phyloP scores from a whole-genome alignment of 1,140 invertebrate genomes.

The Anagrus nilaparvatae region DNA sequence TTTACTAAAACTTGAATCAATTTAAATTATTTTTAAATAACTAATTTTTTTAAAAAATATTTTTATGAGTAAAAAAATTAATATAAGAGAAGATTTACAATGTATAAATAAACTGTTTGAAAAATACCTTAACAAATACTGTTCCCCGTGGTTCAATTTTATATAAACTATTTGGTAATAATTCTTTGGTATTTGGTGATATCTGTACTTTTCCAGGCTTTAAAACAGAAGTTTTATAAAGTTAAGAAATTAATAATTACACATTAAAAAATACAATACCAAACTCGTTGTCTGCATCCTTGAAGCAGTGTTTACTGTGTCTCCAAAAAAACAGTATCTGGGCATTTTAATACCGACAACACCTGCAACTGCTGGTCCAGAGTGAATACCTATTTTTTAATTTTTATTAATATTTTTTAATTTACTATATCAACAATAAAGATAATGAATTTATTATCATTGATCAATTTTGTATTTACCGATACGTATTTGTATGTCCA shows the following conservation, averaged over 20 bases:
- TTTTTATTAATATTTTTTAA: constrained; percentile 1
- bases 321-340: constrained; percentile 73
- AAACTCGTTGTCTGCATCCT: constrained; percentile 72
- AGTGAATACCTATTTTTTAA: constrained; percentile 48
- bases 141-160: constrained; percentile 52
- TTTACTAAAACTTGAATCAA: too few relatives aligned
- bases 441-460: background rate
- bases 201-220: constrained; percentile 68
- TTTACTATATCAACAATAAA: background rate
- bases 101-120: too few relatives aligned
- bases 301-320: constrained; percentile 79
- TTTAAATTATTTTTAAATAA: too few relatives aligned
- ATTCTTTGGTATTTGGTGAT: constrained; percentile 51
- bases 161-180: constrained; percentile 53
- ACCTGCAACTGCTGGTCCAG: constrained; percentile 71
- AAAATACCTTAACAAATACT: constrained; percentile 72
- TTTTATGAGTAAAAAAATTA: too few relatives aligned
- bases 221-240: background rate
- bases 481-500: constrained; percentile 52
- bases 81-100: too few relatives aligned
- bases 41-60: too few relatives aligned
- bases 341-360: constrained; percentile 69
- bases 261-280: constrained; percentile 38
- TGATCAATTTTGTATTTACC: constrained; percentile 31
- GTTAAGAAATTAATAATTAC: background rate